Percentiles rank a stretch among this genome's conserved stretches.
These are phyloP conservation scores for Caradrina kadenii DNA, from an alignment of 2,888 invertebrate genomes.

Conservation along the genomic window DNA sequence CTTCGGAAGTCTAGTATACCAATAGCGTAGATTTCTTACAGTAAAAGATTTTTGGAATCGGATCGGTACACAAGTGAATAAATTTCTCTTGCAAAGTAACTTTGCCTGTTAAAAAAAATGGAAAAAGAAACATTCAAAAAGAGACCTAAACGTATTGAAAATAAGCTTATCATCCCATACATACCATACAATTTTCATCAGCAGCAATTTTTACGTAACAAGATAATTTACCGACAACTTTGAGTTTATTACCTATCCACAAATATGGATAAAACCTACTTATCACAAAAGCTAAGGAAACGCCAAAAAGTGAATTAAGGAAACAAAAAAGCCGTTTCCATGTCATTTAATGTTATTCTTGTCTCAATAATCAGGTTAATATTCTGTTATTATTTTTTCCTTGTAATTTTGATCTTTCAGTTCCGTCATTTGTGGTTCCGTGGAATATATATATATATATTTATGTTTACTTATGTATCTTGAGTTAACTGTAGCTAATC, in stretches of 20 bases:
- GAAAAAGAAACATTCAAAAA: too few species aligned
- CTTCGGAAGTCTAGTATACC: too few species aligned
- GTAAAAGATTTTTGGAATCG: too few species aligned
- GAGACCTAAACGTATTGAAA: too few species aligned
- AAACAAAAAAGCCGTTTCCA: constrained; percentile 15
- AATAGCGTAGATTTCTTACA: too few species aligned
- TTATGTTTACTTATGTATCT: neutral
- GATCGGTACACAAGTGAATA: too few species aligned
- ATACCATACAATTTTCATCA: too few species aligned
- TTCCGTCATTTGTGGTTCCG: constrained; percentile 7
- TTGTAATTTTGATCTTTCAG: neutral
- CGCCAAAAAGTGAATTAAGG: constrained; percentile 22
- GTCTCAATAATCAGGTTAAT: constrained; percentile 35
- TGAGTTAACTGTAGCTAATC: neutral
- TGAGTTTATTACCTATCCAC: constrained; percentile 7
- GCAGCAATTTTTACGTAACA: neutral
- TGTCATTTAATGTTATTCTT: constrained; percentile 45
- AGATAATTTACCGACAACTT: constrained; percentile 4
- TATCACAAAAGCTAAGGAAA: constrained; percentile 30
- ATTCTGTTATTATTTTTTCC: constrained; percentile 13
- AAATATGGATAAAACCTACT: constrained; percentile 28
- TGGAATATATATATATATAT: neutral
- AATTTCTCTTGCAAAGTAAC: too few species aligned
- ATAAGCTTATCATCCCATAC: too few species aligned
- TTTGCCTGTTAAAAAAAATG: too few species aligned